Base-by-base conservation (phyloP, 2,888 invertebrate species). In the Drosophila paramelanica region DNA sequence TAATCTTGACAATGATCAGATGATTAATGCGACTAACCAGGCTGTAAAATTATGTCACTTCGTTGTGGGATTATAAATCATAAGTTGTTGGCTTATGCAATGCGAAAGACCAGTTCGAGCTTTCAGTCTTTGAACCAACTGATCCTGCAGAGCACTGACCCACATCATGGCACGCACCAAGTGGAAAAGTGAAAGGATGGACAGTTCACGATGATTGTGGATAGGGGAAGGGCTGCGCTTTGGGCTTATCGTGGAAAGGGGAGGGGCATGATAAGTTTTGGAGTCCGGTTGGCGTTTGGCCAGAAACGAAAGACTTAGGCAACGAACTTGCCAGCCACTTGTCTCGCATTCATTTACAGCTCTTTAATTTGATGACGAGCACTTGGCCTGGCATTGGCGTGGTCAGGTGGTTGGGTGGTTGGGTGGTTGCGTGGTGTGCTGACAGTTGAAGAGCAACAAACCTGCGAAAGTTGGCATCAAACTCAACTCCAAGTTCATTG, bases 271-370 rank as follows among this genome's bases (percentile, higher is more conserved):
- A n/a, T 47, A 25, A 42, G 38, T 14, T 25, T 33, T 51, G 8
- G n/a, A 13, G 50, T 23, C 25, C 31, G 38, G 38, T 55, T 69
- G 67, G 50, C 49, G 27, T 14, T 33, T 42, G 50, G 23, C 57
- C 64, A 66, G 41, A 64, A 56, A 59, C 75, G 66, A 81, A 89
- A 79, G 89, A 85, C 81, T 87, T 80, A 72, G 74, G 81, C 80
- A 89, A 79, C 85, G 57, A 85, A 89, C 89, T 75, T 73, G 72
- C 31, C 67, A 65, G 60, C 36, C 17, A 41, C 43, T 33, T 39
- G 45, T 33, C 51, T 47, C 46, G 42, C 64, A 76, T 61, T 67
- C 36, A 60, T 64, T 65, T 59, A 64, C 64, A 71, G 60, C 57
- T 53, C 52, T 50, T 72, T 39, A 46, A 53, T 53, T 72, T 61